Evolutionary conservation across 2,797 vertebrate genomes (phyloP).

Genomic region (Tenualosa ilisha): DNA sequence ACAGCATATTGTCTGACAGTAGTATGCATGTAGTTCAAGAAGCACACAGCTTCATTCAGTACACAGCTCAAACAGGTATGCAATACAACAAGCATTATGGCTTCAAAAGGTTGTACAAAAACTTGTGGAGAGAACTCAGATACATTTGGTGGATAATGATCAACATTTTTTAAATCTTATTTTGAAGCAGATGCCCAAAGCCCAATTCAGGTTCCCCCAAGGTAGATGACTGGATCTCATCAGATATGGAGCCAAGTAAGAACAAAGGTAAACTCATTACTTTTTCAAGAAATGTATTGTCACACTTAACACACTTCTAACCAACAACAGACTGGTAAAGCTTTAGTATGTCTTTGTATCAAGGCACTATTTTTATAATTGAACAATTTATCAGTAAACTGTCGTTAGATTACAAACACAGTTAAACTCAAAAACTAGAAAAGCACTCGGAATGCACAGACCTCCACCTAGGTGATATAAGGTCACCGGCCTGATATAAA

Average conservation of each 20-base stretch:
- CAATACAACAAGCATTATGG: neutral
- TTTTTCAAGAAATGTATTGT: neutral
- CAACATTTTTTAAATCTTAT: neutral
- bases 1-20: neutral
- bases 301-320: neutral
- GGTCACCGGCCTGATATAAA: too few relatives aligned
- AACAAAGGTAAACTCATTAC: constrained; percentile 60
- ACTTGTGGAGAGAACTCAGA: neutral
- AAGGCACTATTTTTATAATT: neutral
- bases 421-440: neutral
- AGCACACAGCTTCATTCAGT: too few relatives aligned
- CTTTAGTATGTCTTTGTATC: neutral
- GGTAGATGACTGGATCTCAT: constrained; percentile 72
- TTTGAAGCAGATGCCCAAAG: constrained; percentile 16
- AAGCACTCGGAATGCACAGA: too few relatives aligned
- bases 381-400: neutral
- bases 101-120: neutral
- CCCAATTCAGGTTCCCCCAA: constrained; percentile 46
- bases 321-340: neutral
- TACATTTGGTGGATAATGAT: neutral
- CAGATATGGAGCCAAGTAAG: constrained; percentile 67
- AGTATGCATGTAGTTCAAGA: too few relatives aligned
- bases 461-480: too few relatives aligned
- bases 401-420: neutral
- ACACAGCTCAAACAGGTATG: neutral